A percentile compares a stretch with the other conserved stretches of the same genome.
These are phyloP conservation scores for Scaptomyza cyrtandrae DNA, from an alignment of 2,888 invertebrate species.

Conservation along the genomic window DNA sequence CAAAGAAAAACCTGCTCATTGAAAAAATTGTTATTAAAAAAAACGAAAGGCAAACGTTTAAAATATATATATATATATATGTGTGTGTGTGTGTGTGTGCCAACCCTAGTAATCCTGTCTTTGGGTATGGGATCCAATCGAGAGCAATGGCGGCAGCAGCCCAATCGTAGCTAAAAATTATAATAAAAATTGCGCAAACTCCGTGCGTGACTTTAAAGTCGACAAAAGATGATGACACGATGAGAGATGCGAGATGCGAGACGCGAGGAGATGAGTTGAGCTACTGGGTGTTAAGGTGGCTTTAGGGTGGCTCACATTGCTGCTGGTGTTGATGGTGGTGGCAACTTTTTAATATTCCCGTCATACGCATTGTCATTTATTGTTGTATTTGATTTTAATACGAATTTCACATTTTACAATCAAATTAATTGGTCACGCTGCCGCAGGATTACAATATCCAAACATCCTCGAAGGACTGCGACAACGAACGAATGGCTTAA, in stretches of 20 bases:
- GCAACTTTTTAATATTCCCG: conserved; percentile 80
- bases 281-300: conserved; percentile 10
- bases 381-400: conserved; percentile 84
- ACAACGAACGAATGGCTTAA: conserved; percentile 61
- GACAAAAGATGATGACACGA: conserved; percentile 26
- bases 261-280: conserved; percentile 7
- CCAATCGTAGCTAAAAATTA: conserved; percentile 75
- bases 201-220: conserved; percentile 75
- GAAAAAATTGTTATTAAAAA: conserved; percentile 67
- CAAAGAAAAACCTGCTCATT: conserved; percentile 49
- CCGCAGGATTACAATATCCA: conserved; percentile 77
- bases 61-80: conserved; percentile 28
- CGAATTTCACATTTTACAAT: conserved; percentile 84
- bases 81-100: not conserved
- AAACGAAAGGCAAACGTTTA: conserved; percentile 29
- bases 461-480: conserved; percentile 28
- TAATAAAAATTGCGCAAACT: conserved; percentile 80
- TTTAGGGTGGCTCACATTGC: conserved; percentile 18
- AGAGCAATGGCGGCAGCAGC: conserved; percentile 64
- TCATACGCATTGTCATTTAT: conserved; percentile 78
- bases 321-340: conserved; percentile 5
- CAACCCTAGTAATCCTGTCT: conserved; percentile 23
- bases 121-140: conserved; percentile 46
- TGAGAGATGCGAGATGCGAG: conserved; percentile 5
- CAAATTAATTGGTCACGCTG: conserved; percentile 85